phyloP scores from a whole-genome alignment of 2,113 vertebrate species.

The Rhombomys opimus region DNA sequence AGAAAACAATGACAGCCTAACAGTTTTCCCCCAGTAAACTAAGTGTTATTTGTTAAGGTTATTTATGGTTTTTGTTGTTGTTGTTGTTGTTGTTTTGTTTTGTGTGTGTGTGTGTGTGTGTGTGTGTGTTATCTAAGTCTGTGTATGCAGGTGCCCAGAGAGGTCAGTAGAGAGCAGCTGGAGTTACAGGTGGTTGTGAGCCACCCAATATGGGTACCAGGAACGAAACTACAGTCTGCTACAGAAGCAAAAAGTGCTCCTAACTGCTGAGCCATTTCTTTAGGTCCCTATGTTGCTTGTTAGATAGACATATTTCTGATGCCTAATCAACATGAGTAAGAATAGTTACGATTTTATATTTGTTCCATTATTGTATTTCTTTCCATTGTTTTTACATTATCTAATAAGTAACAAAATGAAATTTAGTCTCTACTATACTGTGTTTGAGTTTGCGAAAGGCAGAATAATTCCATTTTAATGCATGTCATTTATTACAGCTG shows the following conservation, averaged over 20 bases:
- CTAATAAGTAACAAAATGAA: not conserved
- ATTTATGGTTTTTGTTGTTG: not conserved
- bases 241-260: not conserved
- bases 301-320: constrained; percentile 1
- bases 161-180: not conserved
- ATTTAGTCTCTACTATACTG: too few species aligned
- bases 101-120: not conserved
- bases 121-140: not conserved
- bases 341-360: not conserved
- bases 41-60: not conserved
- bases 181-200: not conserved
- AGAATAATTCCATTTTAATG: not conserved
- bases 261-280: not conserved
- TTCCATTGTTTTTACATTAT: not conserved
- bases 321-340: too few species aligned
- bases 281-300: not conserved
- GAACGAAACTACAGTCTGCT: not conserved
- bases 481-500: not conserved
- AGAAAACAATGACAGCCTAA: constrained; percentile 43
- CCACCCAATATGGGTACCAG: too few species aligned
- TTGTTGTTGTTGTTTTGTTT: too few species aligned
- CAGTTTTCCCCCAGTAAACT: not conserved
- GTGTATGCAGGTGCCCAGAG: not conserved
- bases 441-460: not conserved
- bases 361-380: not conserved